phyloP scores from a whole-genome alignment of 2,888 invertebrate species.

The Serrognathus titanus region DNA sequence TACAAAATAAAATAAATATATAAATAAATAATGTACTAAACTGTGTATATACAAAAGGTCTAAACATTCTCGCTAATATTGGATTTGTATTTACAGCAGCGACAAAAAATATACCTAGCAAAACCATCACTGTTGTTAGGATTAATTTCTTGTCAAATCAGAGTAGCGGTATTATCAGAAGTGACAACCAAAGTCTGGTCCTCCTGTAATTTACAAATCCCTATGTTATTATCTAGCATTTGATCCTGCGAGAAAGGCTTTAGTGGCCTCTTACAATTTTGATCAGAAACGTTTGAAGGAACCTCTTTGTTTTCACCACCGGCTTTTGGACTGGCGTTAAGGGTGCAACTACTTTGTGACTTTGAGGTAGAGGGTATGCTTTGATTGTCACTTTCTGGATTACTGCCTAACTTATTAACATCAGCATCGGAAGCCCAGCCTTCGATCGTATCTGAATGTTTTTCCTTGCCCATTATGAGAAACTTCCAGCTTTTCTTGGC shows the following conservation, averaged over 20 bases:
- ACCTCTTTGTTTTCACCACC: slow-evolving; percentile 13
- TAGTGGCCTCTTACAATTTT: slow-evolving; percentile 15
- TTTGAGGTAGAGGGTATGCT: slow-evolving; percentile 45
- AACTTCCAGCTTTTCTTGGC: slow-evolving; percentile 44
- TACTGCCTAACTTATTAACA: slow-evolving; percentile 31
- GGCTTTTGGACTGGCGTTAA: slow-evolving; percentile 33
- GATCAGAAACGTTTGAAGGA: slow-evolving; percentile 10
- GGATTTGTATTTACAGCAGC: slow-evolving; percentile 49
- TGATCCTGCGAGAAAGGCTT: slow-evolving; percentile 9
- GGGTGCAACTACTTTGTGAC: slow-evolving; percentile 38
- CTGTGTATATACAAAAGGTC: slow-evolving; percentile 31
- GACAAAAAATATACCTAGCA: slow-evolving; percentile 48
- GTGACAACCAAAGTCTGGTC: slow-evolving; percentile 31
- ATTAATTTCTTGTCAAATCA: slow-evolving; percentile 47
- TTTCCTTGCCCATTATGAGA: slow-evolving; percentile 41
- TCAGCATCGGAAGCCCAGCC: slow-evolving; percentile 42
- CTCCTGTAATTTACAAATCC: slow-evolving; percentile 28
- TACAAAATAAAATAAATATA: slow-evolving; percentile 25
- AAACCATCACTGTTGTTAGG: slow-evolving; percentile 44
- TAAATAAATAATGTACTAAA: slow-evolving; percentile 21
- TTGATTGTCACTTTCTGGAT: slow-evolving; percentile 36
- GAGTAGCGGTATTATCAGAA: slow-evolving; percentile 30
- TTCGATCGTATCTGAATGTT: slow-evolving; percentile 32
- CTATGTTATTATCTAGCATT: slow-evolving; percentile 4
- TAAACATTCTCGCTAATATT: slow-evolving; percentile 46